Conservation (phyloP, 2,113 vertebrate genomes). For the Melanocharis versteri region DNA sequence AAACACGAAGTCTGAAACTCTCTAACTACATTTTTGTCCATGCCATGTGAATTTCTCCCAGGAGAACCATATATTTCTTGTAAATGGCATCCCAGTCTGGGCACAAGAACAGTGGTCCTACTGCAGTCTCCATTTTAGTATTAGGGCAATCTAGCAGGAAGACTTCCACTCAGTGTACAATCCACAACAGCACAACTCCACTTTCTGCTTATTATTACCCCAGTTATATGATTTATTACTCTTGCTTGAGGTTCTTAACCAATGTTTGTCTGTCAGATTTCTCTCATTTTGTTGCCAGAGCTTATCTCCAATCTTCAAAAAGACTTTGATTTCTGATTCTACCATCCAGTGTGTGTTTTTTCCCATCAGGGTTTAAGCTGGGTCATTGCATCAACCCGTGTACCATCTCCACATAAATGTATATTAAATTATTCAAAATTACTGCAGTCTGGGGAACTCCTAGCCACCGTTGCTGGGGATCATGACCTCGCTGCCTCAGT, state of each 20-base stretch:
- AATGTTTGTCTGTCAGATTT: background rate
- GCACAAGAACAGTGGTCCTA: background rate
- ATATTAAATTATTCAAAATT: background rate
- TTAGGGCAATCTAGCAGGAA: background rate
- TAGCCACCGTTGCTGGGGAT: background rate
- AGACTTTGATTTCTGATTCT: background rate
- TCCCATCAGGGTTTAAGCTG: background rate
- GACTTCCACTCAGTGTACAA: background rate
- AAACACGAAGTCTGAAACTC: background rate
- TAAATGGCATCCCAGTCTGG: background rate
- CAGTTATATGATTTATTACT: background rate
- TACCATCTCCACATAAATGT: background rate
- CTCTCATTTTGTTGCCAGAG: background rate
- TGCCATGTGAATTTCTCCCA: background rate
- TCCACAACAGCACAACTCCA: background rate
- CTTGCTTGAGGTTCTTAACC: background rate
- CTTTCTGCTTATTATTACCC: background rate
- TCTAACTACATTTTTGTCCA: background rate
- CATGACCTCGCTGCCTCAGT: fast-evolving
- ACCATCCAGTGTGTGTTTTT: background rate
- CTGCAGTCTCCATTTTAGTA: background rate
- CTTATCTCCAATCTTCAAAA: background rate
- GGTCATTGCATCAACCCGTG: background rate
- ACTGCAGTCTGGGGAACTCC: background rate
- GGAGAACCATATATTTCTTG: background rate